Evolutionary conservation across 2,113 vertebrate genomes (phyloP).

Genomic region (Pyxicephalus adspersus): DNA sequence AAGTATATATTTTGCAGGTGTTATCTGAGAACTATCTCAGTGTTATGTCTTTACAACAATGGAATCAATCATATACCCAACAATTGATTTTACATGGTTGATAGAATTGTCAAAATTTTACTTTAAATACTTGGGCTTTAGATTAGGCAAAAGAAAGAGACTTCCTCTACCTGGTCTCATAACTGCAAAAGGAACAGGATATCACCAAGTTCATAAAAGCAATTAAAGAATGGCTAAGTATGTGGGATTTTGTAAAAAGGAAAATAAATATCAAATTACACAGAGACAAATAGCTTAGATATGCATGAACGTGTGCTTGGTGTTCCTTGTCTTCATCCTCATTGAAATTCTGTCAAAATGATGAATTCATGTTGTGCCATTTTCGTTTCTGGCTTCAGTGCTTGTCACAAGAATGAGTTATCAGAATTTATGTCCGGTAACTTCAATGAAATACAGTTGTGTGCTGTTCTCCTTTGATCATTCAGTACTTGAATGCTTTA

Average conservation of each 20-base stretch:
- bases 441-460: conserved; percentile 44
- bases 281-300: conserved; percentile 57
- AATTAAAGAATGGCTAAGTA: conserved; percentile 51
- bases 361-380: conserved; percentile 54
- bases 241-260: conserved; percentile 42
- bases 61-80: not conserved
- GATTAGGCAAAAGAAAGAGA: not conserved
- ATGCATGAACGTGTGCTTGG: conserved; percentile 55
- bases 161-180: not conserved
- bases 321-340: conserved; percentile 46
- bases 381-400: conserved; percentile 50
- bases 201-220: conserved; percentile 42
- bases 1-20: too few relatives aligned
- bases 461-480: not conserved
- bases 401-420: conserved; percentile 46
- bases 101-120: not conserved
- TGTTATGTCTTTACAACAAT: not conserved
- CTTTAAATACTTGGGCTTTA: not conserved
- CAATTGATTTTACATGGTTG: not conserved
- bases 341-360: conserved; percentile 55
- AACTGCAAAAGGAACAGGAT: not conserved
- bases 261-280: conserved; percentile 53
- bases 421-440: not conserved
- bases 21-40: not conserved
- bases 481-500: conserved; percentile 50